These are phyloP conservation scores for Hippotragus niger DNA, from an alignment of 2,113 vertebrate genomes.

Conservation along the genomic window DNA sequence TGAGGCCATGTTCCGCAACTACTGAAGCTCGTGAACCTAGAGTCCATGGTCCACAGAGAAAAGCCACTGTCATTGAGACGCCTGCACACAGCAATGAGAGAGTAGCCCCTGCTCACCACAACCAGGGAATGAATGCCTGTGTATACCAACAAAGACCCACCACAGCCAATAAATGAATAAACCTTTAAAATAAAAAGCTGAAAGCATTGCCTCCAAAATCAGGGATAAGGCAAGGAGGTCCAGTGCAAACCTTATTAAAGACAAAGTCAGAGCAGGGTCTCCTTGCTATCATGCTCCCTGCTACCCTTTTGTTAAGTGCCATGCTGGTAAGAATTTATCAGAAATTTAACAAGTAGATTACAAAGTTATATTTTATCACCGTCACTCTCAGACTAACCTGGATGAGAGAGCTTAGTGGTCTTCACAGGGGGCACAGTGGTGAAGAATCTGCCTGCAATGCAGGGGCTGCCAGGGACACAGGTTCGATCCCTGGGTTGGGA, in stretches of 20 bases:
- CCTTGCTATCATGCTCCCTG: background rate
- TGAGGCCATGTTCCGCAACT: background rate
- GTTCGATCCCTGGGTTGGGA: background rate
- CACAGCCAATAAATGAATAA: background rate
- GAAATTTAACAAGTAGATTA: background rate
- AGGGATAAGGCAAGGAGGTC: background rate
- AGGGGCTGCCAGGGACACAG: background rate
- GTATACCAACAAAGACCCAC: background rate
- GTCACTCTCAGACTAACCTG: background rate
- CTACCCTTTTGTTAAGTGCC: background rate
- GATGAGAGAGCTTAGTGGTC: background rate
- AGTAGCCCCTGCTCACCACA: background rate
- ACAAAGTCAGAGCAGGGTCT: background rate
- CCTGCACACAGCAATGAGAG: fast-evolving
- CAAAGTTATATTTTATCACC: background rate
- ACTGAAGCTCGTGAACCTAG: background rate
- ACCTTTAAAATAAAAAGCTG: background rate
- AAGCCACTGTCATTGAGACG: background rate
- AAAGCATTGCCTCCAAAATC: background rate
- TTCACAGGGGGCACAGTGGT: background rate
- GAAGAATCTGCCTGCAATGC: background rate
- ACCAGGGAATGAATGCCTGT: background rate
- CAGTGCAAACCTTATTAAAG: background rate
- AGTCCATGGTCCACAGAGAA: background rate
- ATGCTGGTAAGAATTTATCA: background rate